Base-by-base conservation (phyloP, 2,113 vertebrate genomes). In the Hemichromis elongatus region DNA sequence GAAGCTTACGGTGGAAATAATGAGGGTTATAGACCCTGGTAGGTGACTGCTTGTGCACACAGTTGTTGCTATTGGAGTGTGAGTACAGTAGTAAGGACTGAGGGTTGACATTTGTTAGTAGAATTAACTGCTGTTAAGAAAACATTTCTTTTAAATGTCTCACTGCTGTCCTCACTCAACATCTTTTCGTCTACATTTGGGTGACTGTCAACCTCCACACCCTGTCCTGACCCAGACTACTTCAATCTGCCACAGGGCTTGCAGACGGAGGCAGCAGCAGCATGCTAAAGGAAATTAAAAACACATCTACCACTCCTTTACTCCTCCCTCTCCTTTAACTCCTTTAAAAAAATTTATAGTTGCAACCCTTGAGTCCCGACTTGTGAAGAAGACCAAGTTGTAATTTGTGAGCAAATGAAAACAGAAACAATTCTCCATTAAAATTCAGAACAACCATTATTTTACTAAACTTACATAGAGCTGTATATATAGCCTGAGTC, bases 281-380 rank as follows among this genome's bases (percentile, higher is more conserved):
- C 68, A 42, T 73, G 78, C 82, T 68, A 5, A 80, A 90, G 90
- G 86, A 91, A 92, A 93, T 92, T 92, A 92, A 92, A 93, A 94
- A 94, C 92, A 92, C 90, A 90, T 92, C 90, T 50, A 90, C 90
- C 84, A 87, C 90, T 89, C 90, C 90, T 85, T 77, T 19, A 59
- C 86, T 82, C 83, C 88, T 86, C 80, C 85, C 79, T 84, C 86
- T 86, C 59, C 70, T 81, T 80, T 57, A 77, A 50, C 54, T 87
- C 61, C 40, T 80, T 82, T 84, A 79, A 63, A 56, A 79, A 86
- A 52, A 82, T 89, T 73, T 70, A 80, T 53, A 63, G 81, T 56
- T 42, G 37, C 21, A 56, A 83, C 11, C 19, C 6, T 77, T 45
- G 35, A 77, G 33, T 77, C 61, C 42, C 26, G 24, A 35, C 80